Conservation (phyloP, 2,888 invertebrate genomes). For the Latrodectus hesperus region DNA sequence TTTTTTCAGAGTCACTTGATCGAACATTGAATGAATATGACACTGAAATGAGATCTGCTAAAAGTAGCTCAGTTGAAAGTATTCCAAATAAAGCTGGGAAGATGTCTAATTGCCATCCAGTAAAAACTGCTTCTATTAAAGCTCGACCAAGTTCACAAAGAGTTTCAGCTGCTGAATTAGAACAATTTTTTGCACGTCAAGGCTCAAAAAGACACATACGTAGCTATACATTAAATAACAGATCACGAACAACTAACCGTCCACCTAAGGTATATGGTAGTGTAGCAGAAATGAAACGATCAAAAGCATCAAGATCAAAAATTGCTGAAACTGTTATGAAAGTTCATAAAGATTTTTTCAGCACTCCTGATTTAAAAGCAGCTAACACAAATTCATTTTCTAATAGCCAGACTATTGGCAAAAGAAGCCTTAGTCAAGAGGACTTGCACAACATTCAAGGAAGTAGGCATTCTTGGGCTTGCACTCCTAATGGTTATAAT, state of each 20-base stretch:
- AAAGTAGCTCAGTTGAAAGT: conserved; percentile 70
- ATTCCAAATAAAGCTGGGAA: conserved; percentile 72
- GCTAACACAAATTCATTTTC: conserved; percentile 28
- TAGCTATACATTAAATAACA: conserved; percentile 48
- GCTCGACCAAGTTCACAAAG: conserved; percentile 82
- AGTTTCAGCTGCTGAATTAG: conserved; percentile 92
- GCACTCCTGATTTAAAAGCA: conserved; percentile 91
- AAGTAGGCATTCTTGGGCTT: conserved; percentile 73
- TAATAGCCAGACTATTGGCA: conserved; percentile 19
- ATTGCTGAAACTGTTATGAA: conserved; percentile 46
- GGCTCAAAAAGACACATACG: conserved; percentile 42
- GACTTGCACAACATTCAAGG: conserved; percentile 76
- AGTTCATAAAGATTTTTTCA: conserved; percentile 88
- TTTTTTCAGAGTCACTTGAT: conserved; percentile 72
- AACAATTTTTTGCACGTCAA: conserved; percentile 93
- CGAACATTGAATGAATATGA: conserved; percentile 73
- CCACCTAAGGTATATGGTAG: conserved; percentile 69
- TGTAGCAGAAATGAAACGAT: conserved; percentile 81
- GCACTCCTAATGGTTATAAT: conserved; percentile 66
- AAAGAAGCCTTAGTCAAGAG: conserved; percentile 80
- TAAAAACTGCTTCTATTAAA: conserved; percentile 68
- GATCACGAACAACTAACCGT: conserved; percentile 73
- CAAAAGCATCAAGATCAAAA: conserved; percentile 78
- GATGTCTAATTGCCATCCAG: conserved; percentile 27
- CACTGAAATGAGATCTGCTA: conserved; percentile 71